Conservation (phyloP, 2,888 invertebrate species). For the Cataglyphis livida region DNA sequence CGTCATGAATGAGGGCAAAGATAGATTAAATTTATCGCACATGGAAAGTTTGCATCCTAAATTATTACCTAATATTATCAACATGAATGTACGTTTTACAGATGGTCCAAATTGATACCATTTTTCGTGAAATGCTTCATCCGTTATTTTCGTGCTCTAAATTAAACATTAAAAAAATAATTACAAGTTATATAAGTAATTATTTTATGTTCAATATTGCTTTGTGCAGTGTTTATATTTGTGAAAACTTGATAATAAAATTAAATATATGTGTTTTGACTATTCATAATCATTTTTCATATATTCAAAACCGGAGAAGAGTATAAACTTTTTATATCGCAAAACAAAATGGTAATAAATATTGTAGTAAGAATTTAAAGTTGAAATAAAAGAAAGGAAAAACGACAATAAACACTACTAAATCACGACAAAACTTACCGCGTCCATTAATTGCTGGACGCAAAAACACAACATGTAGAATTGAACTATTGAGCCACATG, state of each 20-base stretch:
- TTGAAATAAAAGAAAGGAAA: not conserved
- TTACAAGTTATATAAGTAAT: not conserved
- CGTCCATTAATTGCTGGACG: slow-evolving; percentile 73
- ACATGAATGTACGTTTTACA: slow-evolving; percentile 56
- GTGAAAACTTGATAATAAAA: not conserved
- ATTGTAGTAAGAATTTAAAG: not conserved
- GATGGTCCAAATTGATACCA: slow-evolving; percentile 66
- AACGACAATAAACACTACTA: not conserved
- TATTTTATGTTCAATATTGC: not conserved
- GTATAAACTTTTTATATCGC: not conserved
- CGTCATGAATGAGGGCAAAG: slow-evolving; percentile 71
- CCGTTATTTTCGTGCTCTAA: slow-evolving; percentile 70
- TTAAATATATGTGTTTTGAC: not conserved
- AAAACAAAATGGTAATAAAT: not conserved
- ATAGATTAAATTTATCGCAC: slow-evolving; percentile 70
- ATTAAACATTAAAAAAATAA: slow-evolving; percentile 8
- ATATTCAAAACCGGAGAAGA: not conserved
- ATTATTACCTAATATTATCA: slow-evolving; percentile 65
- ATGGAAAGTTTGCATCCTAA: slow-evolving; percentile 70
- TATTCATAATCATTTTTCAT: not conserved
- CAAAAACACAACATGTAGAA: slow-evolving; percentile 74
- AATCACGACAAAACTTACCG: slow-evolving; percentile 64
- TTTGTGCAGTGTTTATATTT: not conserved
- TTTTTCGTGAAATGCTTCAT: slow-evolving; percentile 70
- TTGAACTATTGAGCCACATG: slow-evolving; percentile 65